Evolutionary conservation across 1,140 invertebrate species (phyloP).

Genomic region (Palaemon carinicauda): DNA sequence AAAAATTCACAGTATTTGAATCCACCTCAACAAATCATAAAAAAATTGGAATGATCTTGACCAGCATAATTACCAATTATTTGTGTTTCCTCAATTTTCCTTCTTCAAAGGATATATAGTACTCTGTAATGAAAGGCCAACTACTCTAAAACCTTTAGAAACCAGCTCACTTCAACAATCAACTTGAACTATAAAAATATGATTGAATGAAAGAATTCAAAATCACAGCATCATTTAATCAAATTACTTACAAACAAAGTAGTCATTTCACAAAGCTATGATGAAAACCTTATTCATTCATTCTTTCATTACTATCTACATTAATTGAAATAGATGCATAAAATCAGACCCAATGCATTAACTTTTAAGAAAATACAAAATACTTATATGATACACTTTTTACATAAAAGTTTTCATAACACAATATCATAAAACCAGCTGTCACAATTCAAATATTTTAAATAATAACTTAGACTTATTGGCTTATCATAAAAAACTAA

Average conservation of each 20-base stretch:
- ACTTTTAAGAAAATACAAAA: constrained; percentile 46
- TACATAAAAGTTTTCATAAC: constrained; percentile 27
- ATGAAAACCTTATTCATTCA: constrained; percentile 3
- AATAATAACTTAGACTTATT: not conserved
- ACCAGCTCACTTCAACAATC: too few relatives aligned
- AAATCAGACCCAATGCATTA: constrained; percentile 21
- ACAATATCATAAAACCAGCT: constrained; percentile 26
- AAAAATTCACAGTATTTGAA: too few relatives aligned
- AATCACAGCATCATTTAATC: constrained; percentile 40
- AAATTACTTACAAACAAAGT: constrained; percentile 49
- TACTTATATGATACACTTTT: constrained; percentile 44
- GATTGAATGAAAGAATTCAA: too few relatives aligned
- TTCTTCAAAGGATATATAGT: too few relatives aligned
- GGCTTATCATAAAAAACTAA: constrained; percentile 9
- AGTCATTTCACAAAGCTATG: constrained; percentile 38
- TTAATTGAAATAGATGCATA: constrained; percentile 25
- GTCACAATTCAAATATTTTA: constrained; percentile 33
- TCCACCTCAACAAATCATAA: too few relatives aligned
- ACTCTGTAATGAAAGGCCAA: too few relatives aligned
- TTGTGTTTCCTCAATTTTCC: too few relatives aligned
- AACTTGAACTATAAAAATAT: too few relatives aligned
- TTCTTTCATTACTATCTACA: constrained; percentile 36
- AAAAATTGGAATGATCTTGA: too few relatives aligned
- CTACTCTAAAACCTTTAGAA: too few relatives aligned
- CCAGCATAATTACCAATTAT: too few relatives aligned